A percentile compares a stretch with the other conserved stretches of the same genome.
These are phyloP conservation scores for Cacoxenus indagator DNA, from an alignment of 2,888 invertebrate genomes.

Conservation along the genomic window DNA sequence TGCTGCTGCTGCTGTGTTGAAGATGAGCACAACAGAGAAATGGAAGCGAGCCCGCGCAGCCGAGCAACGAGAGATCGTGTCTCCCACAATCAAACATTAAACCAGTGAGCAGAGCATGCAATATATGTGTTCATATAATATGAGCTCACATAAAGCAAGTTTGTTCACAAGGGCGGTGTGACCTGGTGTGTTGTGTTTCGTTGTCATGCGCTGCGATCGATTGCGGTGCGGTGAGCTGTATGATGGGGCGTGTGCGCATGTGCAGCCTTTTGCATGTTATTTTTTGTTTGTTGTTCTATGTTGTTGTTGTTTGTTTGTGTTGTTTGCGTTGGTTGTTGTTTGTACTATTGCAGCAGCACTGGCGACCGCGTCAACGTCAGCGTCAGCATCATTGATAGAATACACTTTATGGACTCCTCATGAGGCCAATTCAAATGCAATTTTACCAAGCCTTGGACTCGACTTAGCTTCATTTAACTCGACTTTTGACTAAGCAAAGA, in stretches of 20 bases:
- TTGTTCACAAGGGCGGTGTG: too few species aligned
- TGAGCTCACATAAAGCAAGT: too few species aligned
- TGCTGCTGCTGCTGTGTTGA: constrained; percentile 12
- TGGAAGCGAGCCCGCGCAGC: constrained; percentile 46
- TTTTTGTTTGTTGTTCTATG: constrained; percentile 8
- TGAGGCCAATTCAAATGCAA: constrained; percentile 67
- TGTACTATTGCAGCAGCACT: not conserved
- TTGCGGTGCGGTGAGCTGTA: not conserved
- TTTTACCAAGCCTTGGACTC: constrained; percentile 48
- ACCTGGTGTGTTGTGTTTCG: too few species aligned
- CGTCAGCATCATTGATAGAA: constrained; percentile 68
- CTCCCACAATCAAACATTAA: constrained; percentile 45
- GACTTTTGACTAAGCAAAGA: constrained; percentile 2
- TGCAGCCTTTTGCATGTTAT: constrained; percentile 12
- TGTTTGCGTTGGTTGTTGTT: too few species aligned
- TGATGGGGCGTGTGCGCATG: not conserved
- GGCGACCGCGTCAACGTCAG: constrained; percentile 31
- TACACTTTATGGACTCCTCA: constrained; percentile 66
- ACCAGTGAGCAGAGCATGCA: constrained; percentile 5
- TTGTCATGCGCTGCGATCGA: too few species aligned
- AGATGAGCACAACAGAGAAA: constrained; percentile 41
- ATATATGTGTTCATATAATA: not conserved
- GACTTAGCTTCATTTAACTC: not conserved
- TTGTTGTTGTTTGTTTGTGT: constrained; percentile 22
- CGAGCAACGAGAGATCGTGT: constrained; percentile 55